Evolutionary conservation across 2,888 invertebrate species (phyloP).

Genomic region (Cephonodes hylas): DNA sequence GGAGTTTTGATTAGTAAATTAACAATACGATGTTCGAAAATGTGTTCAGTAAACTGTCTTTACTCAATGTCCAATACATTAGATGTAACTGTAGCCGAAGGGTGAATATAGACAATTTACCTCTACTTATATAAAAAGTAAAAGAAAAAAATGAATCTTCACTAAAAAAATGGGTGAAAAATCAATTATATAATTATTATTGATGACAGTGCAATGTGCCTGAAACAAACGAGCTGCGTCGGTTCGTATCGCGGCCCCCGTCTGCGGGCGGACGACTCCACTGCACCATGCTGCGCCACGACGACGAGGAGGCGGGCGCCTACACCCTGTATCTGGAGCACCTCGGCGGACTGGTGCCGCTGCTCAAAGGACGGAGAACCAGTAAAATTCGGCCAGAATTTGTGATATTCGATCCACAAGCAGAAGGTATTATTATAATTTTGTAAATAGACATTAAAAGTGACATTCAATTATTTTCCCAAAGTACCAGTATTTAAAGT

Average conservation of each 20-base stretch:
- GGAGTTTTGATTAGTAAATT: too few species aligned
- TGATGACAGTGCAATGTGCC: constrained; percentile 93
- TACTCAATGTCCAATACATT: too few species aligned
- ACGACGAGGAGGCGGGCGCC: constrained; percentile 89
- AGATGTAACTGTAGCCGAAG: too few species aligned
- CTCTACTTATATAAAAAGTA: too few species aligned
- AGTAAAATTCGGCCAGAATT: constrained; percentile 99
- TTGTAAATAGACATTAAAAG: not conserved
- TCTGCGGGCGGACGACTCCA: constrained; percentile 87
- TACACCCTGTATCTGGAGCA: constrained; percentile 96
- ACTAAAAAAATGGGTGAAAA: not conserved
- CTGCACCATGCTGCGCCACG: constrained; percentile 98
- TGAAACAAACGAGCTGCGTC: constrained; percentile 90
- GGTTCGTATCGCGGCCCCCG: constrained; percentile 96
- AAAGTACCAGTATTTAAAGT: too few species aligned
- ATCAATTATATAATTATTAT: not conserved
- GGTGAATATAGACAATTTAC: too few species aligned
- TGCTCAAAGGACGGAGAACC: constrained; percentile 96
- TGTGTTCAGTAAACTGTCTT: too few species aligned
- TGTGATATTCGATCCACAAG: constrained; percentile 96
- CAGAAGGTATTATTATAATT: constrained; percentile 80
- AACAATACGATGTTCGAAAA: too few species aligned
- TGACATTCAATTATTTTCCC: too few species aligned
- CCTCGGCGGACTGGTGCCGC: constrained; percentile 96
- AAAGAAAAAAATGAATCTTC: too few species aligned